Evolutionary conservation across 2,888 invertebrate genomes (phyloP), one percentile per base, ranked within the genome.

Genomic region (Asteroscopus sphinx): DNA sequence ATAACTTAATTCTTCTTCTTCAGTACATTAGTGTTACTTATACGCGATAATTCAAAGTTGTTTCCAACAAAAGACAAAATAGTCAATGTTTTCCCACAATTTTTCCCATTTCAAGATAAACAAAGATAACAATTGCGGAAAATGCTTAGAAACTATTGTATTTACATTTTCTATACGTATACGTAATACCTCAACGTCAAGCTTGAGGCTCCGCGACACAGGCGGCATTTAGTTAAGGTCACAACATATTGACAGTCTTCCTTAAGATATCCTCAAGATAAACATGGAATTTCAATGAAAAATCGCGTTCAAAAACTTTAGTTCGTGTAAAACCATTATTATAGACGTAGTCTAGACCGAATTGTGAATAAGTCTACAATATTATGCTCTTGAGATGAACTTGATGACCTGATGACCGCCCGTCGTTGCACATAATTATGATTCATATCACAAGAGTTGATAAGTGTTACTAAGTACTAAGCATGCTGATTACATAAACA

Each of bases 171-270:
- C 17, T 33, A 30, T 21, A 53, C 32, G 61, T 44, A 37, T 36
- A 45, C 35, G 21, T 16, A 47, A 54, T 40, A 32, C 15, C 35
- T 46, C 37, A 48, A 45, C 36, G 25, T 41, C 47, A 40, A 21
- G 37, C 13, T 2, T 28, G 65, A 49, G 61, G 55, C n/a, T n/a
- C n/a, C n/a, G n/a, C n/a, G n/a, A n/a, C n/a, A n/a, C n/a, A 51
- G 69, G 73, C 40, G 54, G 70, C 44, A 67, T 54, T 49, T 72
- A 73, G 73, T 73, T 73, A 66, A 72, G 62, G 70, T 37, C 62
- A 42, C 48, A 21, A 21, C 21, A 21, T 35, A 44, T 30, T 57
- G 41, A 49, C 39, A 48, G 32, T 56, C 51, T 39, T 56, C 40
- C 46, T 54, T 28, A 37, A 54, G 48, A 60, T 59, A 59, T 52